Percentiles rank a stretch among this genome's conserved stretches.
phyloP scores from a whole-genome alignment of 2,797 vertebrate species.

The Salmo trutta region DNA sequence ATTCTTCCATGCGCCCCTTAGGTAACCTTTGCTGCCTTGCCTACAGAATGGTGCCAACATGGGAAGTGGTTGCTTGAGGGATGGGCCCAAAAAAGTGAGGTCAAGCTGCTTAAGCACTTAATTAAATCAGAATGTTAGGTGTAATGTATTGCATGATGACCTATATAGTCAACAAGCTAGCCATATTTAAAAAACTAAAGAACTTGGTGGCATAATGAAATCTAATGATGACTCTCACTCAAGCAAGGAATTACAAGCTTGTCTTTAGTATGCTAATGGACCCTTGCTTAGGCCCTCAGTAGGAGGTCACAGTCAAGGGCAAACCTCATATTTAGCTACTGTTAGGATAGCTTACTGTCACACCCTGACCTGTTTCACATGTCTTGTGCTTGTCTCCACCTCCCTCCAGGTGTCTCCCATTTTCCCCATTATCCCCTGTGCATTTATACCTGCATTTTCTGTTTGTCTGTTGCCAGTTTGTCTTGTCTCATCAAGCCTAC shows the following conservation, averaged over 20 bases:
- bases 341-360: slow-evolving; percentile 17
- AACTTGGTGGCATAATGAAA: slow-evolving; percentile 55
- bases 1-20: background rate
- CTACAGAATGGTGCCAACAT: background rate
- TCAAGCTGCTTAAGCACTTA: slow-evolving; percentile 20
- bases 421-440: too few species aligned
- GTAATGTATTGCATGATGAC: slow-evolving; percentile 27
- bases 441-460: too few species aligned
- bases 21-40: too few species aligned
- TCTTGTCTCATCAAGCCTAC: too few species aligned
- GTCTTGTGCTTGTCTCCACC: too few species aligned
- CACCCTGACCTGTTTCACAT: too few species aligned
- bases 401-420: too few species aligned
- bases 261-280: slow-evolving; percentile 9
- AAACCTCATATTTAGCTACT: slow-evolving; percentile 30
- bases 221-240: slow-evolving; percentile 52
- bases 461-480: too few species aligned
- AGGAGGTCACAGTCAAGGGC: slow-evolving; percentile 36
- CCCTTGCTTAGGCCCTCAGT: background rate
- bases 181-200: slow-evolving; percentile 42
- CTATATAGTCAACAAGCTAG: slow-evolving; percentile 25
- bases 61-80: background rate
- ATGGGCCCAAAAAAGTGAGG: slow-evolving; percentile 15
- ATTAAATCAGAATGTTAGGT: slow-evolving; percentile 16
- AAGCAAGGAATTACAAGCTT: slow-evolving; percentile 38